A percentile compares a stretch with the other conserved stretches of the same genome.
These are phyloP conservation scores for Cercopithecus neglectus DNA, from an alignment of 2,797 vertebrate genomes.

Conservation along the genomic window DNA sequence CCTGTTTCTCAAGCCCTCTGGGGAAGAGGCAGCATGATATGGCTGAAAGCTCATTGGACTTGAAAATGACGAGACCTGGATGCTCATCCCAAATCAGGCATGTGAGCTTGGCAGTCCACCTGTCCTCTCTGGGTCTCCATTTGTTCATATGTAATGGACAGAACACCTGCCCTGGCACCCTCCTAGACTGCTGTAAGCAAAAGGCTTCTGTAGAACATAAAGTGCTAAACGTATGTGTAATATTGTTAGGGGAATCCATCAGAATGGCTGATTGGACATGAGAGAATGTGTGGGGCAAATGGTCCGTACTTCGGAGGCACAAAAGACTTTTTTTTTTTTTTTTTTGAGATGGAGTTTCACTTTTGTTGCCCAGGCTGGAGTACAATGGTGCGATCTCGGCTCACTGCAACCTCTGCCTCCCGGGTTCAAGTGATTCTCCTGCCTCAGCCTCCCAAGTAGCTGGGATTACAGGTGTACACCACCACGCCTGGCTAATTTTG, in stretches of 20 bases:
- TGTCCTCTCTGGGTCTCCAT: not conserved
- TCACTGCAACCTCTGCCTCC: not conserved
- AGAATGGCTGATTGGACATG: not conserved
- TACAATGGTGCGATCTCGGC: not conserved
- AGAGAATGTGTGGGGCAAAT: not conserved
- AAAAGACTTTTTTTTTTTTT: not conserved
- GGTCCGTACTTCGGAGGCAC: not conserved
- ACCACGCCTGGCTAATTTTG: not conserved
- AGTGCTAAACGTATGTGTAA: not conserved
- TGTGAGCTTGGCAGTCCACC: not conserved
- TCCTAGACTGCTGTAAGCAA: not conserved
- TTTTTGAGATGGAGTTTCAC: not conserved
- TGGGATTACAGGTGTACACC: not conserved
- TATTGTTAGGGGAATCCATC: not conserved
- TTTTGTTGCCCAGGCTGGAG: not conserved
- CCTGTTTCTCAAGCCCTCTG: constrained; percentile 14
- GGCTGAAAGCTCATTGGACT: not conserved
- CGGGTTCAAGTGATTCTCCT: not conserved
- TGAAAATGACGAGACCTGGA: not conserved
- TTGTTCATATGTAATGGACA: not conserved
- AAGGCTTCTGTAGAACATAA: not conserved
- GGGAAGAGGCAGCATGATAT: constrained; percentile 22
- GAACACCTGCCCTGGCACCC: not conserved
- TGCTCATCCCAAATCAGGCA: not conserved
- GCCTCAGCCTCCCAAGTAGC: not conserved